These are phyloP conservation scores for Spinibarbus caldwelli DNA, from an alignment of 2,797 vertebrate genomes.

Conservation along the genomic window DNA sequence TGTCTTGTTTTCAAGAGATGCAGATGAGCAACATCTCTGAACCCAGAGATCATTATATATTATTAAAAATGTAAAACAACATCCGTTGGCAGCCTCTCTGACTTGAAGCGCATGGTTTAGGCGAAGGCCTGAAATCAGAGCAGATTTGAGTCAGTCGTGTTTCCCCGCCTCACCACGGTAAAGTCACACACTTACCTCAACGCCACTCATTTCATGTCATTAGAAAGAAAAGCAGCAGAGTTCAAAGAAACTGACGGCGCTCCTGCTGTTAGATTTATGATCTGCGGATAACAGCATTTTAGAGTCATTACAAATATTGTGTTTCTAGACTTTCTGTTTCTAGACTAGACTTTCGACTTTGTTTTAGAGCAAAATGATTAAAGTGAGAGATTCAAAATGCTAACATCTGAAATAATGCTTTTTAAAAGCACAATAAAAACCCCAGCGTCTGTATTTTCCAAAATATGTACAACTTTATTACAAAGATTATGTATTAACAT, in stretches of 20 bases:
- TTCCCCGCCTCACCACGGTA: background rate
- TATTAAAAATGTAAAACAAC: background rate
- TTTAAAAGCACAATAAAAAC: background rate
- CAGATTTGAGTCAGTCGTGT: constrained; percentile 25
- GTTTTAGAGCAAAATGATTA: background rate
- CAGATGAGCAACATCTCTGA: background rate
- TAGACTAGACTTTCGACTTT: background rate
- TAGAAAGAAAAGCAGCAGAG: background rate
- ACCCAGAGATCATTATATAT: background rate
- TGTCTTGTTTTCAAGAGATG: background rate
- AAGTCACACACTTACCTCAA: background rate
- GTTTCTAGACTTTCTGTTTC: too few species aligned
- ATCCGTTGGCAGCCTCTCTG: background rate
- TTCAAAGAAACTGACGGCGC: background rate
- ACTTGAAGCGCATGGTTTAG: background rate
- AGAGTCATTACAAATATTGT: background rate
- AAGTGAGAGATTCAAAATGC: background rate
- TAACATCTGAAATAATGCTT: background rate
- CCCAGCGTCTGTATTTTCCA: constrained; percentile 9
- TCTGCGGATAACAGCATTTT: too few species aligned
- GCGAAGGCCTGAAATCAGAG: constrained; percentile 9
- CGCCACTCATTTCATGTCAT: background rate
- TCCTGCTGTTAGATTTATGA: background rate
- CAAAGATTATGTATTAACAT: constrained; percentile 71
- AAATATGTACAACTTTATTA: constrained; percentile 82